These are phyloP conservation scores for Apamea sordens DNA, from an alignment of 2,888 invertebrate species.

Conservation along the genomic window DNA sequence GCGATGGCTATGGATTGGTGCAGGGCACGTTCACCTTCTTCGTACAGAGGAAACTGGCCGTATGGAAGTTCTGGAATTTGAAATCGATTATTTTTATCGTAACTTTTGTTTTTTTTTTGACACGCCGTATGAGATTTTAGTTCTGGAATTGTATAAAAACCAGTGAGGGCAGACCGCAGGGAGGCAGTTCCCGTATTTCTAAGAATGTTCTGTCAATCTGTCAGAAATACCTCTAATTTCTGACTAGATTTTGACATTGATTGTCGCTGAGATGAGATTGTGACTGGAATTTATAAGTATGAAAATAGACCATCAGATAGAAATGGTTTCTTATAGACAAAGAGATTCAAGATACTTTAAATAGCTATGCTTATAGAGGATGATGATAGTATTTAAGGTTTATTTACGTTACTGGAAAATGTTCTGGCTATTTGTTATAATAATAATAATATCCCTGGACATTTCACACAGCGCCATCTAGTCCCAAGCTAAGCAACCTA, in stretches of 20 bases:
- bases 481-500: no score
- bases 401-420: neutral
- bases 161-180: neutral
- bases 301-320: neutral
- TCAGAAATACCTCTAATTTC: neutral
- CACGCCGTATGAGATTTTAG: neutral
- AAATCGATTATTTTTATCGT: neutral
- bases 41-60: conserved; percentile 82
- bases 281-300: neutral
- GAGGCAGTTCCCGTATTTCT: neutral
- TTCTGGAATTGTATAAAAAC: neutral
- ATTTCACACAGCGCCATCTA: no score
- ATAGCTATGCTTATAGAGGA: neutral
- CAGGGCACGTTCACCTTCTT: conserved; percentile 76
- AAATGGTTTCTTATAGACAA: neutral
- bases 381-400: no score
- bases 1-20: conserved; percentile 87
- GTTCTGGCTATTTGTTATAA: neutral
- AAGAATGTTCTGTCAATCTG: neutral
- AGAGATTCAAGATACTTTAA: neutral
- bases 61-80: conserved; percentile 76
- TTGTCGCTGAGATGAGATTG: neutral
- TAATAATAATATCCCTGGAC: no score
- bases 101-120: neutral
- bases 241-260: neutral